Evolutionary conservation across 2,797 vertebrate genomes (phyloP).

Genomic region (Botia kubotai): DNA sequence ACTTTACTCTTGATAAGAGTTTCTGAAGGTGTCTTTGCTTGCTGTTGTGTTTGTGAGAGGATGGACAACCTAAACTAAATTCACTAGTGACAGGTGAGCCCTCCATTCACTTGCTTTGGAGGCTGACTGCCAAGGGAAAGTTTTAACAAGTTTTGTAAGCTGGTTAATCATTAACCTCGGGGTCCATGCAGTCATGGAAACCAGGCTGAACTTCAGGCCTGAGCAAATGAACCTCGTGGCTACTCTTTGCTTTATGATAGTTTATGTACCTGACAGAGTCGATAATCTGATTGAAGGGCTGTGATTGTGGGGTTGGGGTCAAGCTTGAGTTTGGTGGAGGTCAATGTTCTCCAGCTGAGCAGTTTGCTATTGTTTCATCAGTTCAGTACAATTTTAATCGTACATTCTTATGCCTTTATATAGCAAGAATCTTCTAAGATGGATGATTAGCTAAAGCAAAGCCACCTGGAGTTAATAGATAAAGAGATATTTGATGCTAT

Average conservation of each 20-base stretch:
- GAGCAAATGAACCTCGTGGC: slow-evolving; percentile 64
- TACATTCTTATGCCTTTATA: neutral
- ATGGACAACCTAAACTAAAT: neutral
- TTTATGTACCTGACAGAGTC: slow-evolving; percentile 59
- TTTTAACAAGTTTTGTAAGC: slow-evolving; percentile 20
- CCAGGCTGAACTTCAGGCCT: slow-evolving; percentile 63
- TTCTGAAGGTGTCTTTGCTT: neutral
- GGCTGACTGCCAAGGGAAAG: neutral
- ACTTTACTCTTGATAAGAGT: neutral
- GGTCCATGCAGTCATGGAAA: slow-evolving; percentile 65
- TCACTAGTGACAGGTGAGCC: neutral
- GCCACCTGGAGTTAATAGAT: neutral
- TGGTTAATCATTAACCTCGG: slow-evolving; percentile 75
- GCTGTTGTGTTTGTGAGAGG: no score
- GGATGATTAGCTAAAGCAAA: no score
- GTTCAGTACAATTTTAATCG: neutral
- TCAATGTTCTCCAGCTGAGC: neutral
- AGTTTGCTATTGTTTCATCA: neutral
- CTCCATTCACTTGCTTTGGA: neutral
- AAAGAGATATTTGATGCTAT: neutral
- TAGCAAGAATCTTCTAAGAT: neutral
- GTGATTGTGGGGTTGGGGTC: slow-evolving; percentile 48
- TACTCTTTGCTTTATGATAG: slow-evolving; percentile 65
- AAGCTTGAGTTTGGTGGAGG: neutral
- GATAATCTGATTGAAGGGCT: slow-evolving; percentile 70